Percentiles rank a stretch among this genome's conserved stretches.
Evolutionary conservation across 1,140 invertebrate species (phyloP).

Genomic region (Lasioglossum albipes): DNA sequence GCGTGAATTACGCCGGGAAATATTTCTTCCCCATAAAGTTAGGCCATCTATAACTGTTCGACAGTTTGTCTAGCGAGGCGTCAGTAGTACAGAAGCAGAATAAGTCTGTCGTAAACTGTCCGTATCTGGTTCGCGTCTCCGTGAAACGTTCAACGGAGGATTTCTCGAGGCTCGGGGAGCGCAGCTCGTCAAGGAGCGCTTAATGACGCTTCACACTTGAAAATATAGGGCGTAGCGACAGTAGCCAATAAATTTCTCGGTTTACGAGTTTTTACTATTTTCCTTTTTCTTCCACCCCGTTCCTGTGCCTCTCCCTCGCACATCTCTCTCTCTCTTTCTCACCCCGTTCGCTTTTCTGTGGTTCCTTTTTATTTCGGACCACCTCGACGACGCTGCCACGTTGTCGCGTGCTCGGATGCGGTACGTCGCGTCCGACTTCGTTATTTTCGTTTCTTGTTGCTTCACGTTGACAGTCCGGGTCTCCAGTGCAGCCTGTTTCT

Average conservation of each 20-base stretch:
- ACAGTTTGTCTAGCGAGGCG: neutral
- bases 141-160: too few species aligned
- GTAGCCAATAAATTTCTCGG: constrained; percentile 18
- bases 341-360: neutral
- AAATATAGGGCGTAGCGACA: constrained; percentile 23
- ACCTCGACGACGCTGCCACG: neutral
- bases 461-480: too few species aligned
- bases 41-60: neutral
- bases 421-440: too few species aligned
- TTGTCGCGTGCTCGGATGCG: neutral
- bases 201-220: constrained; percentile 24
- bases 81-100: constrained; percentile 15
- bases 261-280: constrained; percentile 36
- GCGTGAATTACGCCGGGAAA: too few species aligned
- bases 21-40: too few species aligned
- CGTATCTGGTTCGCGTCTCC: neutral
- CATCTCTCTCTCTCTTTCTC: too few species aligned
- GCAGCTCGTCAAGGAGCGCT: constrained; percentile 3
- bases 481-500: too few species aligned
- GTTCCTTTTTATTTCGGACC: neutral
- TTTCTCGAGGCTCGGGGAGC: neutral
- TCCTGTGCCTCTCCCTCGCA: too few species aligned
- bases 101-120: constrained; percentile 10
- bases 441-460: too few species aligned
- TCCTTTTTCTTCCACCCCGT: neutral